Evolutionary conservation across 2,888 invertebrate species (phyloP), one percentile per base, ranked within the genome.

Genomic region (Autographa gamma): DNA sequence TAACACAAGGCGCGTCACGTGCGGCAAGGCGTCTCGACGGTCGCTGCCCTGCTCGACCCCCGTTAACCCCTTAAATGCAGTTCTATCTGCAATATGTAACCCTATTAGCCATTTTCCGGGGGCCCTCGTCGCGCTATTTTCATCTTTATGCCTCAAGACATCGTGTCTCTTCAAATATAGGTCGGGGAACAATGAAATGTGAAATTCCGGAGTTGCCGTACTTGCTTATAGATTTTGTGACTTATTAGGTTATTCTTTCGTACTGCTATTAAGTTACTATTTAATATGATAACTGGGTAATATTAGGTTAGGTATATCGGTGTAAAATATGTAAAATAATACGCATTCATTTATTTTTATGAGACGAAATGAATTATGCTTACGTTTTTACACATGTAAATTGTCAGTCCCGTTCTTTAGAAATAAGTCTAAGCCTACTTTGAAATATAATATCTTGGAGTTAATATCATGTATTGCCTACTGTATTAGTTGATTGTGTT

Each of bases 11-110:
- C 60, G 48, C 18, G 67, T 25, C 61, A 52, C 63, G 69, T 63
- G 68, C 41, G 48, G 60, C 13, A 61, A 58, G 60, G 64, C 64
- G 25, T 18, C 65, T 63, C 60, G 67, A 41, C 76, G 73, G 76
- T 76, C 76, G 63, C 66, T 74, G 77, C 71, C 78, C 76, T n/a
- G 71, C 60, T 41, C 73, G 74, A 75, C 73, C 84, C 58, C 52
- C 54, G 41, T 82, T 77, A 75, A 82, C 82, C 84, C 69, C 70
- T 74, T 60, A 73, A 75, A 79, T 79, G 82, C 80, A 76, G 66
- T 61, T 62, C 59, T 77, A 77, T 74, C 76, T 76, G 72, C 74
- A 82, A 73, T 62, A 66, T 54, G 62, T 81, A 77, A 74, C 77
- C 73, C 62, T 75, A 79, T 81, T 77, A 77, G 64, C 18, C 32